A percentile compares a stretch with the other conserved stretches of the same genome.
phyloP scores from a whole-genome alignment of 1,140 invertebrate species.

The Drosophila obscura region DNA sequence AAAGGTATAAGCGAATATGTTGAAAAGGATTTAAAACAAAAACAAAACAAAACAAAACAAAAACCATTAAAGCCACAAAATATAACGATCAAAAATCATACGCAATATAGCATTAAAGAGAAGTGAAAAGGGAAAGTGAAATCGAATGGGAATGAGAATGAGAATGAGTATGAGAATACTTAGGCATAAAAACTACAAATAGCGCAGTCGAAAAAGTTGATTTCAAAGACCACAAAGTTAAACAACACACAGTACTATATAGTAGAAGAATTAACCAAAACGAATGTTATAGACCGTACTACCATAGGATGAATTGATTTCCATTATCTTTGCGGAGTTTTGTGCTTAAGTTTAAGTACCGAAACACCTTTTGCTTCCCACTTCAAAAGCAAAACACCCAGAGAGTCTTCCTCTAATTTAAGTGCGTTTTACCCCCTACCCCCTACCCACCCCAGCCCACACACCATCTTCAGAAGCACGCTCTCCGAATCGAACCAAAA shows the following conservation, averaged over 20 bases:
- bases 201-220: constrained; percentile 56
- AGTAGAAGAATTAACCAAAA: constrained; percentile 18
- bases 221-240: constrained; percentile 28
- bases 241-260: constrained; percentile 9
- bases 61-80: constrained; percentile 28
- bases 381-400: constrained; percentile 64
- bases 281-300: constrained; percentile 7
- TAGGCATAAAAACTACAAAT: constrained; percentile 10
- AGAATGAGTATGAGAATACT: constrained; percentile 9
- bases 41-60: no score
- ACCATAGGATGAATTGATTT: constrained; percentile 12
- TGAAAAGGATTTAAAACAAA: constrained; percentile 17
- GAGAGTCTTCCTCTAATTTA: constrained; percentile 76
- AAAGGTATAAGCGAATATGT: constrained; percentile 41
- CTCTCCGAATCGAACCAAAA: constrained; percentile 11
- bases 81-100: constrained; percentile 51
- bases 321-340: constrained; percentile 38
- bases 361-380: constrained; percentile 58
- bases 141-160: background rate
- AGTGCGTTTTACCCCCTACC: constrained; percentile 39
- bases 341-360: constrained; percentile 45
- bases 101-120: constrained; percentile 46
- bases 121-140: constrained; percentile 17
- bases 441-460: background rate
- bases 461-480: constrained; percentile 28